A percentile compares a stretch with the other conserved stretches of the same genome.
Conservation (phyloP, 2,888 invertebrate genomes). For the Drosophila tanythrix region DNA sequence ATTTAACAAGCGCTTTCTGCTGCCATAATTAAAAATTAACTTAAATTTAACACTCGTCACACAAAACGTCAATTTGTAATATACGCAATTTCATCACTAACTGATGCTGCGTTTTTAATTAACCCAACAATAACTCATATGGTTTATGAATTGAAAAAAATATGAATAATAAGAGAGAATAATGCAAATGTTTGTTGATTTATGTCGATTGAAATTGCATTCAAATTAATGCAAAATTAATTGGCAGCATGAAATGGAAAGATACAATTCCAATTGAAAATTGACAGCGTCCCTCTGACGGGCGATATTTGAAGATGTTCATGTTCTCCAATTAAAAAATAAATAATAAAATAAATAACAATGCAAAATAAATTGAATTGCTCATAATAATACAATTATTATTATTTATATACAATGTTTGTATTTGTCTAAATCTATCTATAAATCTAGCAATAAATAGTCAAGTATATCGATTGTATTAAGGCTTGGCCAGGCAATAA, state of each 20-base stretch:
- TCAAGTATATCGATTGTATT: background rate
- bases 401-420: background rate
- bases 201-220: constrained; percentile 56
- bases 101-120: constrained; percentile 39
- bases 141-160: constrained; percentile 45
- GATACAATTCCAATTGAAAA: background rate
- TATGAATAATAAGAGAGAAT: background rate
- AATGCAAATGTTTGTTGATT: constrained; percentile 49
- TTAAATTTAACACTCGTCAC: constrained; percentile 73
- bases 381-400: background rate
- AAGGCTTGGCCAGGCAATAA: constrained; percentile 3
- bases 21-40: constrained; percentile 78
- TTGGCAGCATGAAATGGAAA: constrained; percentile 39
- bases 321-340: background rate
- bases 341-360: background rate
- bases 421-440: background rate
- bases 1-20: constrained; percentile 66
- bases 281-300: background rate
- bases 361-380: background rate
- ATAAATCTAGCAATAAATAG: background rate
- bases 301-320: background rate
- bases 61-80: constrained; percentile 57
- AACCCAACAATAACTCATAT: constrained; percentile 44
- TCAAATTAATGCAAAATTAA: constrained; percentile 72
- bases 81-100: constrained; percentile 44